phyloP scores from a whole-genome alignment of 1,140 invertebrate genomes.

The Bombus soroeensis region DNA sequence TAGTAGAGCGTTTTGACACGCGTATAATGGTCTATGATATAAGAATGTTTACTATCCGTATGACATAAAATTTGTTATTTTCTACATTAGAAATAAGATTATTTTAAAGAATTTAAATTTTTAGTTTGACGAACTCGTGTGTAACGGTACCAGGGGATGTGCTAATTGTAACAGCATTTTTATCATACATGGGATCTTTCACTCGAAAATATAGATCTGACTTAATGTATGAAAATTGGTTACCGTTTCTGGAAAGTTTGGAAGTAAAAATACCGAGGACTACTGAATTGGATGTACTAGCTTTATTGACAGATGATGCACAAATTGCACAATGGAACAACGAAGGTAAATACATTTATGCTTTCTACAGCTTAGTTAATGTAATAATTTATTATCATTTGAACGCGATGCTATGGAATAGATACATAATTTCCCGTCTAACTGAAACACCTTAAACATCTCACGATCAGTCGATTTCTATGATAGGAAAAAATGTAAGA shows the following conservation, averaged over 20 bases:
- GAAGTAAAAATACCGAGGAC: slow-evolving; percentile 90
- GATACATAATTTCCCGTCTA: no score
- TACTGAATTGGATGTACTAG: slow-evolving; percentile 90
- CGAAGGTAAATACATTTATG: slow-evolving; percentile 83
- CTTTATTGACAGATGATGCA: slow-evolving; percentile 94
- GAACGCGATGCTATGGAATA: no score
- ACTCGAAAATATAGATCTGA: slow-evolving; percentile 92
- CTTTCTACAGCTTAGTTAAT: no score
- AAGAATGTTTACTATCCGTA: background rate
- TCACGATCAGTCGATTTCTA: no score
- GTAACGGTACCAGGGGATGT: slow-evolving; percentile 95
- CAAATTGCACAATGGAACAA: slow-evolving; percentile 97
- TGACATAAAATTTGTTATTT: background rate
- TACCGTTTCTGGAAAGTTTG: slow-evolving; percentile 87
- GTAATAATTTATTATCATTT: no score
- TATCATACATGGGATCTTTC: slow-evolving; percentile 98
- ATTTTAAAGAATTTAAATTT: background rate
- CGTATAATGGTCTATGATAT: no score
- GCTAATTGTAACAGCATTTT: slow-evolving; percentile 94
- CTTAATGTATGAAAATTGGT: slow-evolving; percentile 91
- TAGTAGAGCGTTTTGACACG: no score
- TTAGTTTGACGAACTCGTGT: slow-evolving; percentile 84
- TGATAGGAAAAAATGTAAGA: no score
- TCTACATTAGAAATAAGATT: background rate
- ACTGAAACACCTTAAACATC: no score